A percentile compares a stretch with the other conserved stretches of the same genome.
Conservation (phyloP, 2,113 vertebrate species). For the Ciconia stormi region DNA sequence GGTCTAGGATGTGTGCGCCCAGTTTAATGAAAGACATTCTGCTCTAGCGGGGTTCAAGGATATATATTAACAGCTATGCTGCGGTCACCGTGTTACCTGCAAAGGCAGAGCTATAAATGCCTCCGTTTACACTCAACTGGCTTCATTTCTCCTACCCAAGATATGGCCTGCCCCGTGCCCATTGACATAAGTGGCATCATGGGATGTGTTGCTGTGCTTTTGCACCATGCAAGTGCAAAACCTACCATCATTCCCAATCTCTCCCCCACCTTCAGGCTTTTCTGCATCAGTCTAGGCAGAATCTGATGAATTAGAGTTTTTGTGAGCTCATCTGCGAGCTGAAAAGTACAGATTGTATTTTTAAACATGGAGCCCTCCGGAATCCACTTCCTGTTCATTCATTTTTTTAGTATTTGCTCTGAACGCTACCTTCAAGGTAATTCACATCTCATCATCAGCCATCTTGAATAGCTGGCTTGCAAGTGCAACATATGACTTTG, state of each 20-base stretch:
- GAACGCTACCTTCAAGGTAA: background rate
- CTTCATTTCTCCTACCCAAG: background rate
- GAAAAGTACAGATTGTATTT: background rate
- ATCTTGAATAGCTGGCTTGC: constrained; percentile 6
- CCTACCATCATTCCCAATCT: background rate
- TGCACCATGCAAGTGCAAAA: background rate
- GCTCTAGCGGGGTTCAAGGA: background rate
- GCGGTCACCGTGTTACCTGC: accelerated
- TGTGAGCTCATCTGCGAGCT: background rate
- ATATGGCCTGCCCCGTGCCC: accelerated
- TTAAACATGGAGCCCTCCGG: background rate
- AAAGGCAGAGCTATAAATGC: background rate
- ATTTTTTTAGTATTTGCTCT: background rate
- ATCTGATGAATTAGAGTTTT: background rate
- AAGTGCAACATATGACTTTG: constrained; percentile 48
- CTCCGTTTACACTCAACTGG: background rate
- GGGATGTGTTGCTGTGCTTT: background rate
- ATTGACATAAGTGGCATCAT: background rate
- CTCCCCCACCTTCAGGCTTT: background rate
- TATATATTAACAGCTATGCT: accelerated
- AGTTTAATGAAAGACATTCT: background rate
- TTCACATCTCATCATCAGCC: background rate
- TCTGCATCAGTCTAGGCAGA: background rate
- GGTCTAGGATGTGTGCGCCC: accelerated
- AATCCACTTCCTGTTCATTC: background rate